Evolutionary conservation across 2,888 invertebrate species (phyloP), one percentile per base, ranked within the genome.

Genomic region (Empis livida): DNA sequence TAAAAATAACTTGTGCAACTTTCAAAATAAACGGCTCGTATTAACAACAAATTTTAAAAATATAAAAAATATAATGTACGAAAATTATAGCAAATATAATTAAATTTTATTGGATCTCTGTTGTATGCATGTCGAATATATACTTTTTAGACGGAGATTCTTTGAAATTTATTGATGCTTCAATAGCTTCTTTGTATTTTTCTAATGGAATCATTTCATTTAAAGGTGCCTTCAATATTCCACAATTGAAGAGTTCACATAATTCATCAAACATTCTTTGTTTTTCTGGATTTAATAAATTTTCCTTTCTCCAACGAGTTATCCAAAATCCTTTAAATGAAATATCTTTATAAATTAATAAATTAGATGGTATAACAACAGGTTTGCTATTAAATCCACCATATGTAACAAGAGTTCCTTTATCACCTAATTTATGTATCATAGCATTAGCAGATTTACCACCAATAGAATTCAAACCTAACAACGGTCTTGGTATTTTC

Each of bases 331-430:
- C 95, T 56, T 74, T 69, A 42, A 90, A 76, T 14, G 71, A 67
- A 35, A 89, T 73, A 67, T 96, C 84, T 62, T 84, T 84, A 61
- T 97, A 95, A 55, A 92, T 85, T 37, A 87, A 74, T 13, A 82
- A 77, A 1, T 86, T 82, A 0, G 88, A 84, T 13, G 90, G 83
- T 32, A 90, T 81, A 20, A 77, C 79, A 0, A 93, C 76, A 0
- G 96, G 95, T 58, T 91, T 80, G 51, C 84, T 77, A 1, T 90
- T 92, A 83, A 97, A 96, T 42, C 88, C 91, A 5, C 97, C 97
- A 64, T 96, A 96, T 13, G 95, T 96, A 1, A 99, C 90, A 72
- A 96, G 79, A 0, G 17, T 17, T 13, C 91, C 89, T 49, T 78
- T 73, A 32, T 78, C 69, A 32, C 74, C 79, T 44, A 99, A 70